Percentiles rank a stretch among this genome's conserved stretches.
These are phyloP conservation scores for Rotaria sp. DNA, from an alignment of 2,888 invertebrate genomes.

Conservation along the genomic window DNA sequence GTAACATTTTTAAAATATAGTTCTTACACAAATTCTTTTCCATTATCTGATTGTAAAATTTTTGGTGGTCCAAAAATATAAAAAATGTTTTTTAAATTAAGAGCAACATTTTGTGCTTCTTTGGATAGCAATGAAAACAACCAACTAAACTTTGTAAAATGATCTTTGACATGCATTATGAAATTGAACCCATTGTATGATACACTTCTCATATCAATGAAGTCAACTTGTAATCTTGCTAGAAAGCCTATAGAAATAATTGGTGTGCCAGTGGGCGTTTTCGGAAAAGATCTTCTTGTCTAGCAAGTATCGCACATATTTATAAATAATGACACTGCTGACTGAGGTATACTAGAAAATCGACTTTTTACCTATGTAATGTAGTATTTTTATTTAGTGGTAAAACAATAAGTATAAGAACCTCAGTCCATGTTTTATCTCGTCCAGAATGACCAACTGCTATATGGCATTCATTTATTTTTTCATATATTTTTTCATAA, in stretches of 20 bases:
- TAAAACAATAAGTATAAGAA: background rate
- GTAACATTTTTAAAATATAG: too few relatives aligned
- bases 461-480: background rate
- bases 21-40: too few relatives aligned
- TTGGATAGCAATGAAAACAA: background rate
- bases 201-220: background rate
- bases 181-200: background rate
- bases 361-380: background rate
- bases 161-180: background rate
- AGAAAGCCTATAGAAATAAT: background rate
- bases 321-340: background rate
- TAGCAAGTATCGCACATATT: background rate
- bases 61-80: too few relatives aligned
- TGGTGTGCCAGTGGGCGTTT: background rate
- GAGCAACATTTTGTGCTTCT: background rate
- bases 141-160: background rate
- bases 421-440: background rate
- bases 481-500: background rate
- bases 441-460: background rate
- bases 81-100: background rate
- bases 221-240: background rate
- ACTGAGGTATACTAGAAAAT: background rate
- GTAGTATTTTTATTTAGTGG: background rate
- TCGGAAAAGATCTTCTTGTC: background rate
- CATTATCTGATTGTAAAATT: too few relatives aligned